Conservation (phyloP, 2,113 vertebrate species). For the Hippolais icterina region DNA sequence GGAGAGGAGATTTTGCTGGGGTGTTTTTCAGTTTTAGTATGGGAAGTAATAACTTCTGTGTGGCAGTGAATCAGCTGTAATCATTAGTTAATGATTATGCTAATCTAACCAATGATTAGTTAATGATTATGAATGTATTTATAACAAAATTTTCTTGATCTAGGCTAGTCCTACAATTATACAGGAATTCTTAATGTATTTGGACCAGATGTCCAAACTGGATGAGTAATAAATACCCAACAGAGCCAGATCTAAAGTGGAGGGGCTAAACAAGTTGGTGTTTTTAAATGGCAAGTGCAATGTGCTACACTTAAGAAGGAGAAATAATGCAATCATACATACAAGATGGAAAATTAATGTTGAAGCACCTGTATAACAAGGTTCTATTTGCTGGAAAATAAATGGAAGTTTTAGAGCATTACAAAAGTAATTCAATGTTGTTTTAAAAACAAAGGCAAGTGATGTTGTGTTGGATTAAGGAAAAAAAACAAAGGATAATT, state of each 20-base stretch:
- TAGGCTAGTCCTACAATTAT: background rate
- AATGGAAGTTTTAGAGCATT: background rate
- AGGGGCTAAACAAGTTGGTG: background rate
- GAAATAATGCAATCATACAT: background rate
- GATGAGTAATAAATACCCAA: background rate
- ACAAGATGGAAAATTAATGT: background rate
- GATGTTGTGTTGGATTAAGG: background rate
- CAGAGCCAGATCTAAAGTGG: background rate
- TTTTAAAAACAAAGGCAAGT: background rate
- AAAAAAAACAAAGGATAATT: background rate
- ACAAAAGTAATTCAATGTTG: background rate
- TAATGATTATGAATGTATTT: background rate
- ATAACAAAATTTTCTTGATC: background rate
- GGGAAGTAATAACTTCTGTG: background rate
- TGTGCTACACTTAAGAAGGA: background rate
- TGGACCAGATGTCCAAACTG: background rate
- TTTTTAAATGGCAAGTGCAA: background rate
- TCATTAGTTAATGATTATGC: background rate
- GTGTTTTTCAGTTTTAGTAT: background rate
- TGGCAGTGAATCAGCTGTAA: background rate
- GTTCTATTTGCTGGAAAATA: background rate
- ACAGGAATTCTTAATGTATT: background rate
- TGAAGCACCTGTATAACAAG: background rate
- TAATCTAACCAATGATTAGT: no score
- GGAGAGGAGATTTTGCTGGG: background rate